Base-by-base conservation (phyloP, 2,888 invertebrate genomes). In the Campaea margaritaria region DNA sequence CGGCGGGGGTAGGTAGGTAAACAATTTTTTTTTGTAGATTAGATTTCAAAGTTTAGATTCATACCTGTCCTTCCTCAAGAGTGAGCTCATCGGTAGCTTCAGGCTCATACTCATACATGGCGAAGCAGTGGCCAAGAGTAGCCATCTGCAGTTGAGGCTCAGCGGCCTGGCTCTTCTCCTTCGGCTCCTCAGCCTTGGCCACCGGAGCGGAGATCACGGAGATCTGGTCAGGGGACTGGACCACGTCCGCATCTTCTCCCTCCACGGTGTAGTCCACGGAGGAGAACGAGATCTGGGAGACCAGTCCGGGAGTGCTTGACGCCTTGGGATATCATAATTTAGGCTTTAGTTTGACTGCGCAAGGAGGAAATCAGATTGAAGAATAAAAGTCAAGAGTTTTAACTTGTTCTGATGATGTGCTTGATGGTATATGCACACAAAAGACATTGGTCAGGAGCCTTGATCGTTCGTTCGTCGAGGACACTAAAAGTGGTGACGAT, bases 51-150 rank as follows among this genome's bases (percentile, higher is more conserved):
- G n/a, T n/a, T n/a, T n/a, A n/a, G n/a, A n/a, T n/a, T n/a, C 39
- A 38, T 53, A 96, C 94, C 91, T 97, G 97, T 48, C 98, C 98
- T 86, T 99, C 99, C 73, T 96, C 95, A 81, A 99, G 97, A 42
- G 96, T 96, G 15, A 99, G 93, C 85, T 99, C 99, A 85, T 98
- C 99, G 48, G 94, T 93, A 62, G 96, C 96, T 50, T 97, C 97
- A 0, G 97, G 98, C 73, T 98, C 98, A 81, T 99, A 99, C 84
- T 99, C 99, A 80, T 99, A 99, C 51, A 99, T 87, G 1, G 99
- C 98, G 76, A 96, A 95, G 81, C 98, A 98, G 81, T 95, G 97
- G 0, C 91, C 89, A 1, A 89, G 74, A 0, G 86, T 87, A 1
- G 84, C 82, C 43, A 80, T 60, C 12, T 78, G 72, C 34, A 51